A percentile compares a stretch with the other conserved stretches of the same genome.
These are phyloP conservation scores for Pristiophorus japonicus DNA, from an alignment of 2,113 vertebrate species.

Conservation along the genomic window DNA sequence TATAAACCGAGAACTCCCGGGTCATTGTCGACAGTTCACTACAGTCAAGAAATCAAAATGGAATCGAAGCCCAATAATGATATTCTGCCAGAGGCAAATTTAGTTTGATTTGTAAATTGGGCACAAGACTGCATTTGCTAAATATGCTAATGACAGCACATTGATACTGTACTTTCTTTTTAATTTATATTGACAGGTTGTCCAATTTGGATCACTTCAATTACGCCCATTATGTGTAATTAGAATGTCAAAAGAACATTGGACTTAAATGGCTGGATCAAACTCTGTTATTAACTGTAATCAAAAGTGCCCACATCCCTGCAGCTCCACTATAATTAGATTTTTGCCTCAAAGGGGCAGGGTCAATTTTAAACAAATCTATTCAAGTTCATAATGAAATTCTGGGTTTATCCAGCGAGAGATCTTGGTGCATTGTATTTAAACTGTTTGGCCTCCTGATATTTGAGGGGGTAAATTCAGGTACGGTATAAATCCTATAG, in stretches of 20 bases:
- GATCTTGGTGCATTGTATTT: background rate
- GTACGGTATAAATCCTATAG: background rate
- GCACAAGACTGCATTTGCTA: background rate
- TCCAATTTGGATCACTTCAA: slow-evolving; percentile 3
- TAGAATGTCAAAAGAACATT: slow-evolving; percentile 24
- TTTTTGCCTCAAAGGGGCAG: slow-evolving; percentile 6
- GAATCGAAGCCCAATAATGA: background rate
- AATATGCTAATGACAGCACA: background rate
- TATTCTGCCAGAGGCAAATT: background rate
- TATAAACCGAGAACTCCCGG: background rate
- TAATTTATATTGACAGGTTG: slow-evolving; percentile 31
- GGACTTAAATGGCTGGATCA: background rate
- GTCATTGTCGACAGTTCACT: background rate
- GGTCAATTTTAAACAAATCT: slow-evolving; percentile 23
- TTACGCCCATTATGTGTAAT: slow-evolving; percentile 22
- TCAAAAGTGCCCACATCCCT: slow-evolving; percentile 18
- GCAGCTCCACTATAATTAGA: background rate
- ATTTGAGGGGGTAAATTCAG: background rate
- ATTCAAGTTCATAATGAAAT: background rate
- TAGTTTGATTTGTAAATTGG: slow-evolving; percentile 10
- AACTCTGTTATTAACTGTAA: slow-evolving; percentile 27
- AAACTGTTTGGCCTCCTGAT: background rate
- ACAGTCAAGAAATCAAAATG: background rate
- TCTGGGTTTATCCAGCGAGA: background rate
- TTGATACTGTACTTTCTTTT: slow-evolving; percentile 15